Evolutionary conservation across 1,140 invertebrate genomes (phyloP), one percentile per base, ranked within the genome.

Genomic region (Augochlora pura): DNA sequence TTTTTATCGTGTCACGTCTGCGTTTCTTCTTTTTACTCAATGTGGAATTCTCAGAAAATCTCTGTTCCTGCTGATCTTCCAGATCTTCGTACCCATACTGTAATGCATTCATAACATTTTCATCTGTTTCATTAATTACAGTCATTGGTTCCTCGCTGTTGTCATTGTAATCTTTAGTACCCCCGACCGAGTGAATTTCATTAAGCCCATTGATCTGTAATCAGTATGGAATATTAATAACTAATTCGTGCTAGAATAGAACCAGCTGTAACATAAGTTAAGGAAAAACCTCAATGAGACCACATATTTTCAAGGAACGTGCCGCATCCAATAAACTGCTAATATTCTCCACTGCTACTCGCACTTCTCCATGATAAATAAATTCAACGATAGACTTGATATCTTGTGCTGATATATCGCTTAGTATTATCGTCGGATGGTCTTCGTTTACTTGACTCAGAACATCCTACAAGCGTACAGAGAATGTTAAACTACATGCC

Each of bases 281-380:
- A 72, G 25, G 38, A 25, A 63, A 42, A 84, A 85, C 94, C 78
- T 94, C 93, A 73, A 93, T 92, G 16, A 94, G 86, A 25, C 94
- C 94, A 81, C 91, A 90, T 60, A 95, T 94, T 88, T 93, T 93
- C 18, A 94, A 81, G 1, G 90, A 88, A 74, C 93, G 92, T 32
- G 94, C 94, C 42, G 93, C 92, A 67, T 94, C 93, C 10, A 94
- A 84, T 5, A 95, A 87, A 70, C 88, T 91, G 54, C 85, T 86
- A 38, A 94, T 91, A 81, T 92, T 90, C 52, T 94, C 92, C 27
- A 93, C 90, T 78, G 91, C 91, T 27, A 94, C 91, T 79, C 90
- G 90, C 1, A 95, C 91, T 90, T 95, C 94, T 8, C 95, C 95
- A 82, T 94, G 93, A 87, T 95, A 95, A 81, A 94, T 94, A 81